Evolutionary conservation across 2,797 vertebrate species (phyloP).

Genomic region (Chaetophractus vellerosus): DNA sequence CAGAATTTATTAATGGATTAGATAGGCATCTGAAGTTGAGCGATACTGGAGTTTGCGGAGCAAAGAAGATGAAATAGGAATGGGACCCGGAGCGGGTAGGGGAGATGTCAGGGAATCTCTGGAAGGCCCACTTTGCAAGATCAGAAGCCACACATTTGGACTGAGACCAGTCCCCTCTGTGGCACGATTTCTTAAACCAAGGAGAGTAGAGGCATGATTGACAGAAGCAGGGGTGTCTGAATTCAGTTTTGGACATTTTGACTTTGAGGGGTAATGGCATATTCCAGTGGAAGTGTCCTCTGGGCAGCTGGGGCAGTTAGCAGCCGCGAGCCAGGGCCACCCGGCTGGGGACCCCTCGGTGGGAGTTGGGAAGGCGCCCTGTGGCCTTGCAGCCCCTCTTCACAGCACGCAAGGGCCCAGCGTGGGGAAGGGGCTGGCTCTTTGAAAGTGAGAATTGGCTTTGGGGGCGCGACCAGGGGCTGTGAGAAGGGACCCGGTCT

Average conservation of each 20-base stretch:
- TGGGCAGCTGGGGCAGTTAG: background rate
- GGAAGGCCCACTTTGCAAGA: too few relatives aligned
- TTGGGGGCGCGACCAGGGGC: too few relatives aligned
- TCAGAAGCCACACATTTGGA: too few relatives aligned
- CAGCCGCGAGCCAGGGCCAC: accelerated
- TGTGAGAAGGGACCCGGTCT: background rate
- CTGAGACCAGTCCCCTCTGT: background rate
- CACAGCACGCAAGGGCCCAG: background rate
- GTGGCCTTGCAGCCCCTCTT: background rate
- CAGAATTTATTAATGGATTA: background rate
- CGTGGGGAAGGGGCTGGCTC: background rate
- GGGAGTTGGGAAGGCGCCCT: background rate
- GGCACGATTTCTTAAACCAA: background rate
- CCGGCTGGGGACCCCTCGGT: accelerated
- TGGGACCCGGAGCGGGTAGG: too few relatives aligned
- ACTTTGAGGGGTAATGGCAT: background rate
- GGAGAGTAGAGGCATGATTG: background rate
- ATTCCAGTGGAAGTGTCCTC: background rate
- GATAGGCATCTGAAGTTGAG: background rate
- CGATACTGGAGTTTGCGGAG: background rate
- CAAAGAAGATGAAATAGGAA: accelerated
- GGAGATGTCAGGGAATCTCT: too few relatives aligned
- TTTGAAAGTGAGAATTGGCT: background rate
- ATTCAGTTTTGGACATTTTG: background rate
- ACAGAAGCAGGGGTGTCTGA: accelerated